Percentiles rank a stretch among this genome's conserved stretches.
phyloP scores from a whole-genome alignment of 2,113 vertebrate genomes.

The Melanerpes formicivorus region DNA sequence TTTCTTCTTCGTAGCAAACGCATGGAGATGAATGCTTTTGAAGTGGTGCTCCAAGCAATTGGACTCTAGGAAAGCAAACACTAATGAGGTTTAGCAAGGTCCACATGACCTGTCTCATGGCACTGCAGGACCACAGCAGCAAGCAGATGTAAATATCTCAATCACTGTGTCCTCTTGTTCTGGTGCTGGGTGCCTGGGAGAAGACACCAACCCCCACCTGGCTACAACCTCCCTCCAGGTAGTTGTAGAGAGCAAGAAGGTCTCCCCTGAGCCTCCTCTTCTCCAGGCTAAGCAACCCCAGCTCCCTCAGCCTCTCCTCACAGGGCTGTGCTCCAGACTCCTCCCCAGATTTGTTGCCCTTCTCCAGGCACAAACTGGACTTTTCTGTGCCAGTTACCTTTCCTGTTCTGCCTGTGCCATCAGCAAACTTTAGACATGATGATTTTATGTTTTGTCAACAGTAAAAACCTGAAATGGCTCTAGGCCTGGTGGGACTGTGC shows the following conservation, averaged over 20 bases:
- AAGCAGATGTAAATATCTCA: background rate
- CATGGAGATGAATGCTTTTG: background rate
- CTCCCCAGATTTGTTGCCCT: too few species aligned
- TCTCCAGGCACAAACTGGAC: too few species aligned
- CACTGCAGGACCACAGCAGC: background rate
- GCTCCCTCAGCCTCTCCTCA: too few species aligned
- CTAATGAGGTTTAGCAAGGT: background rate
- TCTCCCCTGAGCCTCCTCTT: too few species aligned
- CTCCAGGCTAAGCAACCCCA: too few species aligned
- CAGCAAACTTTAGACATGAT: background rate
- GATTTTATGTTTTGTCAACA: background rate
- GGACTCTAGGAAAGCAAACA: background rate
- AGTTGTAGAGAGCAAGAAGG: too few species aligned
- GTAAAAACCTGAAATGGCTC: background rate
- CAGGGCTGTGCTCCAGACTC: too few species aligned
- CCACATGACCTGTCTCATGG: accelerated
- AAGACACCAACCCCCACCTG: too few species aligned
- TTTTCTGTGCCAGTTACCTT: background rate
- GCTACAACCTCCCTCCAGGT: too few species aligned
- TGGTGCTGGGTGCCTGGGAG: too few species aligned
- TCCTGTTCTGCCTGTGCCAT: background rate
- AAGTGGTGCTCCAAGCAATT: background rate
- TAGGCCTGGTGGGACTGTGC: accelerated
- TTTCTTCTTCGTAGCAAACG: background rate
- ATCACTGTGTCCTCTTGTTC: too few species aligned